Conservation (phyloP, 1,140 invertebrate genomes). For the Druon quercuslanigerum region DNA sequence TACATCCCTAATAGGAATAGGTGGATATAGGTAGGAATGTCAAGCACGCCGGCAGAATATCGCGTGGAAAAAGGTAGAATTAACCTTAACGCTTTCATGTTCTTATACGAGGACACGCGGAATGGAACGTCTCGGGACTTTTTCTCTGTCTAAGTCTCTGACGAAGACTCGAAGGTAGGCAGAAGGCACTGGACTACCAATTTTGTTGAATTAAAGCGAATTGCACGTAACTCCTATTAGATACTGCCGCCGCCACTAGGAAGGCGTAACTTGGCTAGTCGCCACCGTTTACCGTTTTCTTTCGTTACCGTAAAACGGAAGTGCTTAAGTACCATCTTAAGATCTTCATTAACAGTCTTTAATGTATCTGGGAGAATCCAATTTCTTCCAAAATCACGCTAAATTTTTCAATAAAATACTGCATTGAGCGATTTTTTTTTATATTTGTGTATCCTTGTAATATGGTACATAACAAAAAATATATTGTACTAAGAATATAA, state of each 20-base stretch:
- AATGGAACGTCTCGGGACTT: conserved; percentile 40
- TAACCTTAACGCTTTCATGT: conserved; percentile 57
- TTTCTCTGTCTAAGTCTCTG: conserved; percentile 12
- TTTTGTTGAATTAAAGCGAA: conserved; percentile 58
- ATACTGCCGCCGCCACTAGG: conserved; percentile 32
- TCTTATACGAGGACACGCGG: conserved; percentile 53
- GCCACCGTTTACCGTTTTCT: conserved; percentile 38
- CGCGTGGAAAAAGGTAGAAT: conserved; percentile 50
- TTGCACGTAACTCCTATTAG: conserved; percentile 55
- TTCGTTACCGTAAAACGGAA: conserved; percentile 31
- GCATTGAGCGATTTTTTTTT: too few species aligned
- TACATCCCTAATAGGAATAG: conserved; percentile 68
- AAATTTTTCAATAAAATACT: too few species aligned
- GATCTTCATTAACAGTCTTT: conserved; percentile 21
- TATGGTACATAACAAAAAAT: too few species aligned
- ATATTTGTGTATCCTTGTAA: too few species aligned
- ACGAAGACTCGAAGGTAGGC: not conserved
- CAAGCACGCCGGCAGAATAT: conserved; percentile 56
- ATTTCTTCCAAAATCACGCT: not conserved
- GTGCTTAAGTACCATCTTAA: conserved; percentile 24
- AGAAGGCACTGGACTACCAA: conserved; percentile 44
- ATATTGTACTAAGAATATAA: too few species aligned
- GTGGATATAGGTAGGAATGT: conserved; percentile 65
- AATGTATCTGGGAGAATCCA: not conserved
- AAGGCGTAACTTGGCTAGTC: conserved; percentile 32